Conservation (phyloP, 2,113 vertebrate genomes). For the Epinephelus fuscoguttatus region DNA sequence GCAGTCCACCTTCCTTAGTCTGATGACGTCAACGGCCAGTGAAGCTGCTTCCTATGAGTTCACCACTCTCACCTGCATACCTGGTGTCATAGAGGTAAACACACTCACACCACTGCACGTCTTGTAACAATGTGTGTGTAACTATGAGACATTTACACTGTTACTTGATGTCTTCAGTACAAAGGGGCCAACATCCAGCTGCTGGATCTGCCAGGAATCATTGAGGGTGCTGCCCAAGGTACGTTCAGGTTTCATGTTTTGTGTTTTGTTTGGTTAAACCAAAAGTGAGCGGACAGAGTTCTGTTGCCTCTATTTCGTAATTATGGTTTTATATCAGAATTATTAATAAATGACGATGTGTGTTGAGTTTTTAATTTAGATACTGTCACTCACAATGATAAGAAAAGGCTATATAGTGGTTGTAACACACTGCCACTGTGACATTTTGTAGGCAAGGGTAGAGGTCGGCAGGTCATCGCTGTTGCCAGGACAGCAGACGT, state of each 20-base stretch:
- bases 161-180: slow-evolving; percentile 85
- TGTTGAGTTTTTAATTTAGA: not conserved
- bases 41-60: slow-evolving; percentile 98
- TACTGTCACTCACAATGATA: not conserved
- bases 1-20: slow-evolving; percentile 97
- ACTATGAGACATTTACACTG: not conserved
- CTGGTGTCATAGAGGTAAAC: slow-evolving; percentile 95
- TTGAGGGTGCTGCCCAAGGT: slow-evolving; percentile 99
- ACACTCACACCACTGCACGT: not conserved
- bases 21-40: slow-evolving; percentile 98
- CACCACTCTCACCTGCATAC: slow-evolving; percentile 97
- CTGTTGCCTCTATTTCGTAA: not conserved
- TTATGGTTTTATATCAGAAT: not conserved
- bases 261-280: not conserved
- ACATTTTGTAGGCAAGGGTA: slow-evolving; percentile 90
- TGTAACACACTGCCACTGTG: slow-evolving; percentile 19
- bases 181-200: slow-evolving; percentile 99
- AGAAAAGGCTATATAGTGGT: not conserved
- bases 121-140: not conserved
- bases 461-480: slow-evolving; percentile 97
- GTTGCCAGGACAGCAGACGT: slow-evolving; percentile 97
- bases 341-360: not conserved
- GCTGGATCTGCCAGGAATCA: slow-evolving; percentile 97
- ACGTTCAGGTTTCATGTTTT: not conserved
- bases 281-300: not conserved